phyloP scores from a whole-genome alignment of 35 echinoderm and acorn worm species.

The Acanthaster planci region DNA sequence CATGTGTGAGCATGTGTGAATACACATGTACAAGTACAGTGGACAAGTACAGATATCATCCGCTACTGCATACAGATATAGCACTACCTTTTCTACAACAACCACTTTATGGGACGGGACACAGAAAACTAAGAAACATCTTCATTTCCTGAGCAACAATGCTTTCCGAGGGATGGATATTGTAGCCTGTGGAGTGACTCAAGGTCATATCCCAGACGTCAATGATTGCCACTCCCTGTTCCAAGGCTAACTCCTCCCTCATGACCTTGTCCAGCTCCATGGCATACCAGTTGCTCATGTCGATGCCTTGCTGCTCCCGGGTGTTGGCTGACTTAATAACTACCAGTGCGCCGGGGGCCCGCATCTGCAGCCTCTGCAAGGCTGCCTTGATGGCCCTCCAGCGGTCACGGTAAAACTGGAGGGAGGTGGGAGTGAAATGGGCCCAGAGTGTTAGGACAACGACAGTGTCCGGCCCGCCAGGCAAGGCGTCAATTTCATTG shows the following conservation, averaged over 20 bases:
- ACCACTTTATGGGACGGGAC: not conserved
- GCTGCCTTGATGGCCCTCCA: slow-evolving; percentile 10
- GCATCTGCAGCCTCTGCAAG: not conserved
- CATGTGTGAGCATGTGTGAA: too few species aligned
- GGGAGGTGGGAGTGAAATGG: slow-evolving; percentile 38
- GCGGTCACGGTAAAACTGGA: slow-evolving; percentile 34
- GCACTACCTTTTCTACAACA: not conserved
- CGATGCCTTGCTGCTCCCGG: slow-evolving; percentile 22
- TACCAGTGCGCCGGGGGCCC: slow-evolving; percentile 11
- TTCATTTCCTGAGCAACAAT: slow-evolving; percentile 46
- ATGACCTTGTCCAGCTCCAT: slow-evolving; percentile 44
- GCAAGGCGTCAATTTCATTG: slow-evolving; percentile 39
- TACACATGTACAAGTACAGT: too few species aligned
- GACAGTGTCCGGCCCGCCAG: slow-evolving; percentile 20
- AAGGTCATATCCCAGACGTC: slow-evolving; percentile 55
- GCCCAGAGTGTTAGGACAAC: slow-evolving; percentile 47
- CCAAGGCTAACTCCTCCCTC: slow-evolving; percentile 7
- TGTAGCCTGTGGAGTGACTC: slow-evolving; percentile 15
- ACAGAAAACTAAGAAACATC: slow-evolving; percentile 32
- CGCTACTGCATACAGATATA: too few species aligned
- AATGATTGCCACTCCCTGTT: slow-evolving; percentile 15
- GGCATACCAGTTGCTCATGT: slow-evolving; percentile 45
- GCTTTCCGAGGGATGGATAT: slow-evolving; percentile 25
- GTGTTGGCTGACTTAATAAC: slow-evolving; percentile 54
- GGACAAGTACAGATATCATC: too few species aligned